Evolutionary conservation across 1,140 invertebrate species (phyloP).

Genomic region (Philopotamus ludificatus): DNA sequence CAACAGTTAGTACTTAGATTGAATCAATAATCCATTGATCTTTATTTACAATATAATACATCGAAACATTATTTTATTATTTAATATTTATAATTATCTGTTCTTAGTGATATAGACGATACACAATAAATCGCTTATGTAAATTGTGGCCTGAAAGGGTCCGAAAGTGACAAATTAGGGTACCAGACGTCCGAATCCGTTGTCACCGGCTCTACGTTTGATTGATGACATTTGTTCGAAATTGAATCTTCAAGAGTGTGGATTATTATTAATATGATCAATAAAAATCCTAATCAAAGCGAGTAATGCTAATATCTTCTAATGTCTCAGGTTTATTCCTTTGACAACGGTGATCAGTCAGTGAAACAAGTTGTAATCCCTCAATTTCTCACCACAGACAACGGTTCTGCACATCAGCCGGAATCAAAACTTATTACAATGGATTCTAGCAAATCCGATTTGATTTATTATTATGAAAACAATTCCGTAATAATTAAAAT

Average conservation of each 20-base stretch:
- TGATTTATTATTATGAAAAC: conserved; percentile 24
- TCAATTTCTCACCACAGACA: conserved; percentile 20
- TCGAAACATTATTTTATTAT: not conserved
- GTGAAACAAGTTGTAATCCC: conserved; percentile 23
- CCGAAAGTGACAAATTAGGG: conserved; percentile 10
- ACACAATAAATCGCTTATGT: not conserved
- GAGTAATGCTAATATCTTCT: too few relatives aligned
- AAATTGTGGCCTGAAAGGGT: conserved; percentile 6
- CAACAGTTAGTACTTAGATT: too few relatives aligned
- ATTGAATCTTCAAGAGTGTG: too few relatives aligned
- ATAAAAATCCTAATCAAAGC: too few relatives aligned
- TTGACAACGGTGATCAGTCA: conserved; percentile 20
- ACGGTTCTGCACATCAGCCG: conserved; percentile 14
- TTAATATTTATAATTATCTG: too few relatives aligned
- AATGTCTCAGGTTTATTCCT: too few relatives aligned
- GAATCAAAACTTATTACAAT: conserved; percentile 27
- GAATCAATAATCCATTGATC: not conserved
- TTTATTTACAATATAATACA: not conserved
- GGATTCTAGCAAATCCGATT: conserved; percentile 6
- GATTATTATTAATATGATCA: too few relatives aligned
- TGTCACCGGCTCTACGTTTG: conserved; percentile 15
- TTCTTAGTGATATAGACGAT: not conserved
- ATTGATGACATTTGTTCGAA: conserved; percentile 10
- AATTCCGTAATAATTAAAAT: too few relatives aligned
- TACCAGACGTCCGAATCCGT: not conserved